Base-by-base conservation (phyloP, 2,797 vertebrate genomes). In the Semaprochilodus insignis region DNA sequence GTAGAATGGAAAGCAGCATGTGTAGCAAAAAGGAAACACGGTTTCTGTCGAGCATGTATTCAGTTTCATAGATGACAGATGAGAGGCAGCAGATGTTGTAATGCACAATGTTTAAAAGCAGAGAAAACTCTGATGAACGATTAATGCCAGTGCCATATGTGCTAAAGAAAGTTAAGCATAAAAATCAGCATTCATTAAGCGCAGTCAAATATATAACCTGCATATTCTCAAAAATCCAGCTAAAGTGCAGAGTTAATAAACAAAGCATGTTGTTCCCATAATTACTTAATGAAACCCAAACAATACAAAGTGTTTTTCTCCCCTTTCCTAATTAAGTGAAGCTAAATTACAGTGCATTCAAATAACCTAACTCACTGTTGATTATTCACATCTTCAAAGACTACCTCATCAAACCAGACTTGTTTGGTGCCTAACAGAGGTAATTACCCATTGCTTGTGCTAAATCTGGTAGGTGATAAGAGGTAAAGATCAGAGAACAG, bases 351-450 rank as follows among this genome's bases (percentile, higher is more conserved):
- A 80, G 62, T 60, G 77, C 83, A 72, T 83, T 82, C 78, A 80
- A 87, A 88, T 62, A 70, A 44, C 54, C 51, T 62, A 78, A 82
- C 16, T 7, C 57, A 76, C 27, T 60, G 25, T 51, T 87, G 80
- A 87, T 88, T 80, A 81, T 80, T 81, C 77, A 57, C 77, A 31
- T 84, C 82, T 81, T 88, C 77, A 84, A 88, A 86, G 82, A 85
- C 78, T n/a, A 71, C 79, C 83, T 88, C 85, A 86, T 81, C 74
- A 83, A 69, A 65, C 57, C 73, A 34, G 40, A 25, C 55, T n/a
- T 70, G 70, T 72, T 51, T 54, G 36, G 27, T 80, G 78, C 72
- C 75, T 78, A 77, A 63, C 67, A 34, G 40, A 73, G 11, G 51
- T 87, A 88, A 87, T 85, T 85, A 75, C 52, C 59, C 77, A 80